These are phyloP conservation scores for Druon quercuslanigerum DNA, from an alignment of 1,140 invertebrate genomes.

Conservation along the genomic window DNA sequence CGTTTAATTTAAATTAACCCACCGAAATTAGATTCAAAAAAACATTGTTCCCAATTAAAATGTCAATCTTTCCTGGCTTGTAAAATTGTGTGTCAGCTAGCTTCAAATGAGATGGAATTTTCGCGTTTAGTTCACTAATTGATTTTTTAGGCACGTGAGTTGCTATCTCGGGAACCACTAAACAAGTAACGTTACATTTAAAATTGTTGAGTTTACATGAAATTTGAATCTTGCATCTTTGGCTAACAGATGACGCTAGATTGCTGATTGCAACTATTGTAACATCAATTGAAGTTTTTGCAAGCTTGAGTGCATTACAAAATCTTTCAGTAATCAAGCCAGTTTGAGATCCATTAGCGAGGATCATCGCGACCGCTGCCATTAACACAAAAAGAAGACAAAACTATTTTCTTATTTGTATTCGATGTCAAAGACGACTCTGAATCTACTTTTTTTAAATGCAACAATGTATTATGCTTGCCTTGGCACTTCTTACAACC, in stretches of 20 bases:
- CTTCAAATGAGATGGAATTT: neutral
- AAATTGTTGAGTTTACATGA: neutral
- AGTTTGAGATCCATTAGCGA: constrained; percentile 26
- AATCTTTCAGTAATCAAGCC: constrained; percentile 16
- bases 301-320: constrained; percentile 9
- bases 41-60: neutral
- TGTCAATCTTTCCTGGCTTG: neutral
- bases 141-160: neutral
- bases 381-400: neutral
- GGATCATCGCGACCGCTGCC: neutral
- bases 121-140: neutral
- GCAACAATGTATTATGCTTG: constrained; percentile 10
- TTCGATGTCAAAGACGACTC: too few relatives aligned
- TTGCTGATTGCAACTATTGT: constrained; percentile 15
- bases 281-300: neutral
- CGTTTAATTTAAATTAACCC: too few relatives aligned
- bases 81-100: neutral
- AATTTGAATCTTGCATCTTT: neutral
- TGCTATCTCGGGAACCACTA: constrained; percentile 6
- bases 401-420: too few relatives aligned
- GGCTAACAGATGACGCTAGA: neutral
- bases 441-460: neutral
- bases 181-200: constrained; percentile 7
- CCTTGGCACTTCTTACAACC: neutral
- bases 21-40: too few relatives aligned